phyloP scores from a whole-genome alignment of 2,113 vertebrate genomes.

The Elanoides forficatus region DNA sequence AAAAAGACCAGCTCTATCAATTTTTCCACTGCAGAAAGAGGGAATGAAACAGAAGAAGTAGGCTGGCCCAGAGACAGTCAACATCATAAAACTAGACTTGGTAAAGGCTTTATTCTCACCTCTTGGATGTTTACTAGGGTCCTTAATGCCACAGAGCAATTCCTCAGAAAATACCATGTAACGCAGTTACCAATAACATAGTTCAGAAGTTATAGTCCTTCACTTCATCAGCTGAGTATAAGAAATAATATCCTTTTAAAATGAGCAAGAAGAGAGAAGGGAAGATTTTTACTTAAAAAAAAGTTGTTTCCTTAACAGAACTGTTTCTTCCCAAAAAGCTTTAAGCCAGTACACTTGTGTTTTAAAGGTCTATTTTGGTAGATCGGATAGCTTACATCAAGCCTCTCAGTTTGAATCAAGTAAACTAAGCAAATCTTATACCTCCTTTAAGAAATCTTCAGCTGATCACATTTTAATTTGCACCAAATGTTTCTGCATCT shows the following conservation, averaged over 20 bases:
- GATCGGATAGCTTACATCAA: background rate
- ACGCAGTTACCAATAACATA: background rate
- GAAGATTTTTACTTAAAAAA: background rate
- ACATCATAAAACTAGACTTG: background rate
- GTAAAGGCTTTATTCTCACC: background rate
- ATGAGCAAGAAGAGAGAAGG: background rate
- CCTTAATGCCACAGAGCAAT: background rate
- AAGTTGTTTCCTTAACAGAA: background rate
- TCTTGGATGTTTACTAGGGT: background rate
- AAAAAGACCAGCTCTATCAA: background rate
- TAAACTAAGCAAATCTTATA: background rate
- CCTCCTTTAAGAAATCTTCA: background rate
- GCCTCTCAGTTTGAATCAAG: background rate
- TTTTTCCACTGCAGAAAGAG: background rate
- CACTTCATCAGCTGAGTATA: background rate
- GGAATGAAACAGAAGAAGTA: background rate
- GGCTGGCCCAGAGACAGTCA: background rate
- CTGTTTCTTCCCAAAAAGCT: background rate
- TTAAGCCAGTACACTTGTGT: background rate
- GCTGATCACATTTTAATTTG: background rate
- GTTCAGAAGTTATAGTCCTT: background rate
- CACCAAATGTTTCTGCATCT: background rate
- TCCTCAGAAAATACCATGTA: background rate
- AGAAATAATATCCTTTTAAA: background rate
- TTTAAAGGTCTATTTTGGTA: background rate